Base-by-base conservation (phyloP, 2,888 invertebrate species). In the Xestia sexstrigata region DNA sequence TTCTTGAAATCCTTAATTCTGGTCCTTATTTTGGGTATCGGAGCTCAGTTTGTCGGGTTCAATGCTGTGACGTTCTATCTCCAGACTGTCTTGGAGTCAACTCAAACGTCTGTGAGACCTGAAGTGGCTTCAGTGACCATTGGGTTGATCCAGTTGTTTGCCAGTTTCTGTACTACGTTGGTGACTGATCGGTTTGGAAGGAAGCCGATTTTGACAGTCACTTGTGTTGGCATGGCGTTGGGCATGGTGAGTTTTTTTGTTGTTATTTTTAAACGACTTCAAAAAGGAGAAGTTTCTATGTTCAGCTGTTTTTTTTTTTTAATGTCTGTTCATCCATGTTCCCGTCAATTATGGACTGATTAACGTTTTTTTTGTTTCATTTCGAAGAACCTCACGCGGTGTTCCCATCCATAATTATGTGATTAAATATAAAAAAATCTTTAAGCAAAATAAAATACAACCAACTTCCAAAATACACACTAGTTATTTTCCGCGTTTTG, bases 21-120 rank as follows among this genome's bases (percentile, higher is more conserved):
- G 7, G 81, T 77, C 1, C 20, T 87, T 0, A 13, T 74, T 1
- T 1, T 82, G 17, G 79, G 74, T 6, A 52, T 88, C 0, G 88
- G 87, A 0, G 9, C 83, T 0, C 94, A 94, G 30, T 70, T 94
- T 0, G 85, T 89, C 0, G 95, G 95, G 0, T 94, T 90, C 60
- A 95, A 94, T 62, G 92, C 91, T 0, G 91, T 95, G 0, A 83
- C 91, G 0, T 93, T 92, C 82, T 95, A 95, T 73, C 83, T 95
- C 3, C 95, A 95, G 87, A 93, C 94, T 0, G 90, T 95, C 45
- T 82, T 95, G 73, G 92, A 92, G 58, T 93, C 93, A 0, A 93
- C 95, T 0, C 85, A 93, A n/a, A 94, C 94, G 0, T 91, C 90
- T 20, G 88, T 95, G 0, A 90, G 75, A 6, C 89, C 95, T 1